Evolutionary conservation across 2,797 vertebrate species (phyloP).

Genomic region (Eleutherodactylus coqui): DNA sequence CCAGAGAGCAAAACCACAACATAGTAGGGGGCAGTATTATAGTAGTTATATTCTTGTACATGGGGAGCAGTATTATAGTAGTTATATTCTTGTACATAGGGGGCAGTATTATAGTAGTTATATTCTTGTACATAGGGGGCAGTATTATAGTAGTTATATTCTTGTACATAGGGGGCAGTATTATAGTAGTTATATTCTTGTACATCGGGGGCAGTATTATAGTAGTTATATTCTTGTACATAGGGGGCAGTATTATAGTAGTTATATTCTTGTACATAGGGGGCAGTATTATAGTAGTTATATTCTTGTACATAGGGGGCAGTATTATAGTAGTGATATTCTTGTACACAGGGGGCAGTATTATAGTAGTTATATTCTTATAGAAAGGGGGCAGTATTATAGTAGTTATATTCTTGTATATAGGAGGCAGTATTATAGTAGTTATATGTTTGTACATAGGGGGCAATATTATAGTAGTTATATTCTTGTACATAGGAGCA

Average conservation of each 20-base stretch:
- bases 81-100: too few species aligned
- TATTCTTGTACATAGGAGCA: neutral
- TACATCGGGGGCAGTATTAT: too few species aligned
- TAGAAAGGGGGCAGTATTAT: neutral
- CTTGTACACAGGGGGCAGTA: neutral
- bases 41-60: too few species aligned
- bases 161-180: neutral
- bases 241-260: neutral
- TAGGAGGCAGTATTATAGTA: conserved; percentile 1
- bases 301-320: neutral
- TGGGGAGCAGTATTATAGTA: too few species aligned
- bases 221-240: too few species aligned
- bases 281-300: neutral
- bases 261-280: neutral
- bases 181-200: neutral
- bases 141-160: too few species aligned
- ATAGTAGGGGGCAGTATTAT: too few species aligned
- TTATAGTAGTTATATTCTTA: conserved; percentile 5
- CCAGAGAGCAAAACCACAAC: too few species aligned
- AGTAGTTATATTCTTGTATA: neutral
- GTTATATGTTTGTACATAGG: neutral
- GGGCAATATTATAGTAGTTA: conserved; percentile 16
- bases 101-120: too few species aligned
- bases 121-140: too few species aligned
- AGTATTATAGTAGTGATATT: neutral